Conservation (phyloP, 2,888 invertebrate species). For the Drosophila multiciliata region DNA sequence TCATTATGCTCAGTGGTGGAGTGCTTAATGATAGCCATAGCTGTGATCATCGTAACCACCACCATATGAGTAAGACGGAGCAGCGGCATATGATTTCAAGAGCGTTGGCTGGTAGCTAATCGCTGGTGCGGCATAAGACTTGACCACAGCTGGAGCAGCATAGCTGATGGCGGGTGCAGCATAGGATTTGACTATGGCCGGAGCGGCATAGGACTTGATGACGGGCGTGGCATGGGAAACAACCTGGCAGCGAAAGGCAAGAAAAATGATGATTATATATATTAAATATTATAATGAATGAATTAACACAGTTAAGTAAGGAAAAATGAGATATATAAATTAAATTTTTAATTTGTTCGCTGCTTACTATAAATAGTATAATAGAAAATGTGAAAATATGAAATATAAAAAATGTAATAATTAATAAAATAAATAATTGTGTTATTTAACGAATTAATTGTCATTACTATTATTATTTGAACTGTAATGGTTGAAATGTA, state of each 20-base stretch:
- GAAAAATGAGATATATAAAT: not conserved
- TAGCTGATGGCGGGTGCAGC: conserved; percentile 72
- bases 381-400: not conserved
- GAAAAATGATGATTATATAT: not conserved
- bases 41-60: conserved; percentile 68
- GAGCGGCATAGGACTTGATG: conserved; percentile 70
- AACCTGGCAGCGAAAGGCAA: conserved; percentile 54
- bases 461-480: not conserved
- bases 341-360: not conserved
- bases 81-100: conserved; percentile 70
- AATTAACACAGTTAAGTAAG: not conserved
- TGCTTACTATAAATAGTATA: not conserved
- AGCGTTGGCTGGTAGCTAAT: conserved; percentile 71
- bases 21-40: conserved; percentile 68
- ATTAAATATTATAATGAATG: not conserved
- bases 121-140: conserved; percentile 75
- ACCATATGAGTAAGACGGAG: conserved; percentile 50
- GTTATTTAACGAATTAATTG: not conserved
- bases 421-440: not conserved
- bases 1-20: conserved; percentile 8
- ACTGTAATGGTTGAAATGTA: not conserved
- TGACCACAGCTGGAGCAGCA: conserved; percentile 63
- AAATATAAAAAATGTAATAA: not conserved
- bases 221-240: conserved; percentile 75
- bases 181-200: conserved; percentile 61